Evolutionary conservation across 2,113 vertebrate genomes (phyloP), one percentile per base, ranked within the genome.

Genomic region (Hydrochoerus hydrochaeris): DNA sequence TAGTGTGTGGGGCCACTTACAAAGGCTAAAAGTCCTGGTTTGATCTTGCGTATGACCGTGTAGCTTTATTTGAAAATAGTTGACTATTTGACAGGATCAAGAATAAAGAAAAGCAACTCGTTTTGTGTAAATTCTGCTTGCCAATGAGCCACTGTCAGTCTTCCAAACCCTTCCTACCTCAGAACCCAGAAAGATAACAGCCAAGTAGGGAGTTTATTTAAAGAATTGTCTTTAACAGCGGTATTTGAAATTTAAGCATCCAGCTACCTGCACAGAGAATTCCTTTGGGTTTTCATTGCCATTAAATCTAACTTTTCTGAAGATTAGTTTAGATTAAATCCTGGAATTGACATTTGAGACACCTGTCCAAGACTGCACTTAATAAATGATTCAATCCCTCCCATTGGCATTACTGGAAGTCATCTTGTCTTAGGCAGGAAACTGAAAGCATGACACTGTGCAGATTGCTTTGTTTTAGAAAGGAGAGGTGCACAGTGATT

Each of bases 291-390:
- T 94, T 94, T 97, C 91, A 97, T 97, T 98, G 96, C 98, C 97
- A 97, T 98, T 95, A 96, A 81, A 97, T 87, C 97, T 97, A 96
- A 97, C 96, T 98, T 98, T 97, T 96, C 96, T 94, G 83, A 96
- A 91, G 97, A 97, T 98, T 97, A 95, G 85, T 93, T 97, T 97
- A 96, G 97, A 98, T 97, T 97, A 95, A 97, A 97, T 88, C 44
- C 78, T 88, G 73, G 96, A 94, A 93, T 65, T 97, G 93, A 78
- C 88, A 98, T 97, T 97, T 97, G 90, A 88, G 97, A 90, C 95
- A 96, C 95, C 95, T 95, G 91, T 96, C 90, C 91, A 96, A 96
- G 92, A 92, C 88, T 85, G 78, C 97, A 95, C 95, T 97, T 95
- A 97, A 98, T 97, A 97, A 95, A 93, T 69, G 95, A 96, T 81